Conservation (phyloP, 2,797 vertebrate genomes). For the Malurus leucopterus region DNA sequence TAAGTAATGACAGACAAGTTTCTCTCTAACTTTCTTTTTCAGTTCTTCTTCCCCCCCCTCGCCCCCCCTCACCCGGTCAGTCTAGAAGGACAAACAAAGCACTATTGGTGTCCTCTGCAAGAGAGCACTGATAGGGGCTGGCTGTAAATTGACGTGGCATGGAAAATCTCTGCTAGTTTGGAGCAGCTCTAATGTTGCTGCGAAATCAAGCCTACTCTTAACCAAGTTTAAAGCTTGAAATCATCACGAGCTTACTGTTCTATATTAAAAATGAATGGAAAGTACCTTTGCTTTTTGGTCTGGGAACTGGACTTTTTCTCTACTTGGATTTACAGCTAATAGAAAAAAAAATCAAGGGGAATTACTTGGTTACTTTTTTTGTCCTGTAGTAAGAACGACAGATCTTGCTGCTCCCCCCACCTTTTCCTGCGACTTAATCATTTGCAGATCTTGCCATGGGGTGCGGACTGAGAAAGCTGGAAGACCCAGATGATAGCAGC, state of each 20-base stretch:
- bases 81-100: slow-evolving; percentile 75
- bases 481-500: slow-evolving; percentile 94
- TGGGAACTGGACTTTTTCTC: slow-evolving; percentile 20
- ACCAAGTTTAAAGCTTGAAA: slow-evolving; percentile 40
- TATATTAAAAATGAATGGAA: slow-evolving; percentile 64
- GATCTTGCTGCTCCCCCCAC: slow-evolving; percentile 60
- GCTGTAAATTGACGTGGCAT: slow-evolving; percentile 82
- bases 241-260: background rate
- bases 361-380: slow-evolving; percentile 15
- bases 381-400: slow-evolving; percentile 26
- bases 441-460: slow-evolving; percentile 83
- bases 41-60: slow-evolving; percentile 19
- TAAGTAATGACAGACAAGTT: slow-evolving; percentile 53
- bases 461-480: slow-evolving; percentile 94
- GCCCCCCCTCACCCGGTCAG: slow-evolving; percentile 35
- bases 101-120: slow-evolving; percentile 70
- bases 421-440: slow-evolving; percentile 58
- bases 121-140: slow-evolving; percentile 72
- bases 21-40: slow-evolving; percentile 67
- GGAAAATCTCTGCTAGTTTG: slow-evolving; percentile 76
- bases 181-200: slow-evolving; percentile 55
- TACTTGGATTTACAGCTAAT: slow-evolving; percentile 42
- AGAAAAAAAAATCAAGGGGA: slow-evolving; percentile 37
- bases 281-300: background rate
- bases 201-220: slow-evolving; percentile 27